Percentiles rank a stretch among this genome's conserved stretches.
phyloP scores from a whole-genome alignment of 1,140 invertebrate species.

The Brachionus calyciflorus region DNA sequence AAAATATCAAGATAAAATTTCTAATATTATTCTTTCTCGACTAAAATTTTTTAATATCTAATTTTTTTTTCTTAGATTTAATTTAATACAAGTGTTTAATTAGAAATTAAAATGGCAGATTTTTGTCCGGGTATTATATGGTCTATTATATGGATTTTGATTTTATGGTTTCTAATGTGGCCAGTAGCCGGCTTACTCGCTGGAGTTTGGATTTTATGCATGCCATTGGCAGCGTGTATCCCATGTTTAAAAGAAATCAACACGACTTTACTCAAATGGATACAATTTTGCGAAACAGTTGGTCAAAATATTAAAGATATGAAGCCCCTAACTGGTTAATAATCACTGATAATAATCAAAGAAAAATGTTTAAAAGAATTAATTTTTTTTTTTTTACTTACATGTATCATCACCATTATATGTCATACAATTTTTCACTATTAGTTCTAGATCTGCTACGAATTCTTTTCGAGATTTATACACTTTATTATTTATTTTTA shows the following conservation, averaged over 20 bases:
- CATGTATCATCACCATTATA: conserved; percentile 41
- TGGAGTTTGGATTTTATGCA: conserved; percentile 20
- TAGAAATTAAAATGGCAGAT: conserved; percentile 17
- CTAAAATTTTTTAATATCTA: background rate
- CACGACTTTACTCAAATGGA: conserved; percentile 23
- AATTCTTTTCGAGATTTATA: conserved; percentile 41
- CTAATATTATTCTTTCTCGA: no score
- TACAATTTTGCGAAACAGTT: conserved; percentile 11
- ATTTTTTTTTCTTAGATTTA: background rate
- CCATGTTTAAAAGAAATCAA: conserved; percentile 12
- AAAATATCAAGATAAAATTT: no score
- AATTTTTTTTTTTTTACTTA: no score
- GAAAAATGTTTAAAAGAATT: no score
- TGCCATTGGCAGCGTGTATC: conserved; percentile 27
- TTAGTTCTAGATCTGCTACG: conserved; percentile 39
- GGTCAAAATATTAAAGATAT: conserved; percentile 37
- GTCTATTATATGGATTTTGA: conserved; percentile 23
- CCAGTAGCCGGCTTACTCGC: conserved; percentile 14
- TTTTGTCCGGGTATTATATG: conserved; percentile 37
- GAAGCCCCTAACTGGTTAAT: conserved; percentile 24
- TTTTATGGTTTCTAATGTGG: conserved; percentile 41
- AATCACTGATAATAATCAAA: background rate
- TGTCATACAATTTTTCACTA: conserved; percentile 31
- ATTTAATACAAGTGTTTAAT: background rate
- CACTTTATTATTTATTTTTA: conserved; percentile 42